Evolutionary conservation across 2,888 invertebrate genomes (phyloP), one percentile per base, ranked within the genome.

Genomic region (Dusona sp.): DNA sequence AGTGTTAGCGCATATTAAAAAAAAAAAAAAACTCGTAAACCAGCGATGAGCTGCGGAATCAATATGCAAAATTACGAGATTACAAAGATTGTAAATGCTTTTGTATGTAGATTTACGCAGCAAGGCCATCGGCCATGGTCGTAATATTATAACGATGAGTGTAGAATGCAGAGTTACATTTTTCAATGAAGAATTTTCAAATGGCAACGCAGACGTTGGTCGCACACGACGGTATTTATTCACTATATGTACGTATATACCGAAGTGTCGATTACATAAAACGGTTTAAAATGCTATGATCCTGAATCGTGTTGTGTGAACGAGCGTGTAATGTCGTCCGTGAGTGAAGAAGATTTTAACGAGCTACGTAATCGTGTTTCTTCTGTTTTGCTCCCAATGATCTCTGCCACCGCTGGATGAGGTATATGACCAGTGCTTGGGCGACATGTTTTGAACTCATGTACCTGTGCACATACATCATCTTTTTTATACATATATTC

Each of bases 341-440:
- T 87, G 87, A 87, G 85, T 13, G 57, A 83, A 74, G 73, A 75
- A 77, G 80, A 48, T 68, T 68, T 87, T 80, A 87, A 87, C 83
- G 80, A 79, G 74, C 80, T 65, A 54, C 83, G 83, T 83, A 86
- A 86, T 86, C 86, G 80, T 72, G 36, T 79, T 68, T 79, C 70
- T 79, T 85, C 75, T 75, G 70, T 72, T 61, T 57, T 25, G 83
- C 48, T 65, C 68, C 42, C 70, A 51, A 75, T 70, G 29, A 65
- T 22, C 38, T 36, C 38, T 36, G 74, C 67, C 70, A 57, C 29
- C n/a, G 7, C 54, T 16, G 25, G 42, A 68, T 42, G 79, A 82
- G 51, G 83, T 83, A 72, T 70, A 65, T 70, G 79, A 79, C 79
- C 85, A 77, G 54, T 57, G 16, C 38, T 79, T 13, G 67, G 16